Evolutionary conservation across 2,888 invertebrate genomes (phyloP).

Genomic region (Dynastes hyllus): DNA sequence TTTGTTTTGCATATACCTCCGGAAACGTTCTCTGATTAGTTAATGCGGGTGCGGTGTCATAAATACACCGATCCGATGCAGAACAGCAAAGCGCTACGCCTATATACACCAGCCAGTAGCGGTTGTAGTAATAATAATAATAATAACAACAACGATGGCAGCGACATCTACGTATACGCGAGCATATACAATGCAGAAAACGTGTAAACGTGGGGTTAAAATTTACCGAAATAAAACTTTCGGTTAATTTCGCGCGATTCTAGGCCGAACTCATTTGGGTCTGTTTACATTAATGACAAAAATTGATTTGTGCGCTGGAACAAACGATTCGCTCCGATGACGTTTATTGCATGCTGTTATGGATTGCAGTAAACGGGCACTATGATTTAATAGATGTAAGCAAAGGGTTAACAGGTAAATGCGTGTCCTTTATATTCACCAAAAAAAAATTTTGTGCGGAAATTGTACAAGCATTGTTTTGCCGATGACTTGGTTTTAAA

Average conservation of each 20-base stretch:
- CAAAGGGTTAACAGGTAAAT: too few relatives aligned
- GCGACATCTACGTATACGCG: too few relatives aligned
- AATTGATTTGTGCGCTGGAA: conserved; percentile 26
- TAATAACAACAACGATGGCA: neutral
- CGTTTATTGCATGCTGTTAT: neutral
- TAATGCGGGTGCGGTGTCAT: conserved; percentile 9
- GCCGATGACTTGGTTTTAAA: too few relatives aligned
- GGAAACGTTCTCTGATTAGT: conserved; percentile 26
- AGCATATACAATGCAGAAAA: conserved; percentile 26
- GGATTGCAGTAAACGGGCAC: neutral
- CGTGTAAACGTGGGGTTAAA: conserved; percentile 38
- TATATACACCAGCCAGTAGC: too few relatives aligned
- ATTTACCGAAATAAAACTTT: conserved; percentile 34
- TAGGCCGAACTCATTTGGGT: conserved; percentile 30
- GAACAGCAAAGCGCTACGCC: neutral
- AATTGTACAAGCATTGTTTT: too few relatives aligned
- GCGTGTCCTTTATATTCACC: neutral
- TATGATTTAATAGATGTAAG: neutral
- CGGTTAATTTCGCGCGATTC: conserved; percentile 11
- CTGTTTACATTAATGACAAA: conserved; percentile 31
- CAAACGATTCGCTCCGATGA: neutral
- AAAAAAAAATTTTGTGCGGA: too few relatives aligned
- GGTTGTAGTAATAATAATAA: conserved; percentile 4
- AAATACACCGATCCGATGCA: conserved; percentile 15
- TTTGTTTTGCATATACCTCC: neutral